Percentiles rank a stretch among this genome's conserved stretches.
phyloP scores from a whole-genome alignment of 2,113 vertebrate genomes.

The Machaerirhynchus nigripectus region DNA sequence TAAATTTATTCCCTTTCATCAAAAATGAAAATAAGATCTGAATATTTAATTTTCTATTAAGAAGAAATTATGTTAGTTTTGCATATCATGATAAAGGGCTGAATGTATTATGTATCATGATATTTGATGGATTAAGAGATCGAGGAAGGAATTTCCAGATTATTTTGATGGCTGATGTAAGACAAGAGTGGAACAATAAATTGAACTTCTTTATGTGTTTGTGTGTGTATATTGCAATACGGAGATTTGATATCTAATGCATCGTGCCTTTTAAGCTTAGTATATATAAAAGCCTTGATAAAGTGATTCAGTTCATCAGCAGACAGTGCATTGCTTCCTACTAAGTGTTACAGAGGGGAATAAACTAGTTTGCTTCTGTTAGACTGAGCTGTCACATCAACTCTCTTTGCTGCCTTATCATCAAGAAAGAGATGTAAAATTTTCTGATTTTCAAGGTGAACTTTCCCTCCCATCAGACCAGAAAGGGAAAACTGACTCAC shows the following conservation, averaged over 20 bases:
- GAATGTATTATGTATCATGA: background rate
- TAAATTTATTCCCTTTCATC: background rate
- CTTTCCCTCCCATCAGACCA: background rate
- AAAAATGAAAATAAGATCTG: background rate
- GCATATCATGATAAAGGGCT: background rate
- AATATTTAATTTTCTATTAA: background rate
- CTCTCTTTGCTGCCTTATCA: background rate
- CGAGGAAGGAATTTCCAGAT: background rate
- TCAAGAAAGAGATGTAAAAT: background rate
- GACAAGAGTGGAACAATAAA: background rate
- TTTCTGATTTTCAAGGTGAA: background rate
- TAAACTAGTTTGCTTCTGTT: background rate
- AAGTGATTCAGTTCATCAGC: background rate
- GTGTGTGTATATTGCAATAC: background rate
- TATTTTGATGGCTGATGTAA: background rate
- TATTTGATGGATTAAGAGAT: background rate
- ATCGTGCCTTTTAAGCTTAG: background rate
- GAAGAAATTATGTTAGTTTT: background rate
- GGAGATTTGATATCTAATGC: rapidly evolving
- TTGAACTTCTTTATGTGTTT: background rate
- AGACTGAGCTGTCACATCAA: background rate
- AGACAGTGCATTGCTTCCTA: background rate
- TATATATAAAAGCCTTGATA: background rate
- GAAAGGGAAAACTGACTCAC: background rate
- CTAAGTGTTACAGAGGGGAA: background rate